A percentile compares a stretch with the other conserved stretches of the same genome.
phyloP scores from a whole-genome alignment of 2,888 invertebrate species.

The Andrena fulva region DNA sequence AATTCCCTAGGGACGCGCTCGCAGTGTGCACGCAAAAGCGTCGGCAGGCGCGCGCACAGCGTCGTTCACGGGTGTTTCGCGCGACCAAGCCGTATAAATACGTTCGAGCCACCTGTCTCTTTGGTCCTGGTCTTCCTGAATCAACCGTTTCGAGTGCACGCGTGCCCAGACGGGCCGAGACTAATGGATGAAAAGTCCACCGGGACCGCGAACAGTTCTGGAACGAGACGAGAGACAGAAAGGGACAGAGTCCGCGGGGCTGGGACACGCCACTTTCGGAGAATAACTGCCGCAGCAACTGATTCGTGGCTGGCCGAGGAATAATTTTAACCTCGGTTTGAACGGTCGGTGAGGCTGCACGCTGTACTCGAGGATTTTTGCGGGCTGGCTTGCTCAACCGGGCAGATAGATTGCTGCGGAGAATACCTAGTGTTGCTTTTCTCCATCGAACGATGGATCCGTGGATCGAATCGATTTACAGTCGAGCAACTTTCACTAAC shows the following conservation, averaged over 20 bases:
- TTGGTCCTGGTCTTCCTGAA: constrained; percentile 76
- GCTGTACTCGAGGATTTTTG: not conserved
- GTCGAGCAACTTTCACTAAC: not conserved
- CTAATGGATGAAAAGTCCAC: constrained; percentile 74
- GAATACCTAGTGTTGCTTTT: not conserved
- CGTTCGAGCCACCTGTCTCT: constrained; percentile 80
- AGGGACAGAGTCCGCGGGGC: not conserved
- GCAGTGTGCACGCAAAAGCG: constrained; percentile 22
- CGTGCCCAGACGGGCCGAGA: constrained; percentile 66
- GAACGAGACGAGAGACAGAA: constrained; percentile 17
- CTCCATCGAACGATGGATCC: not conserved
- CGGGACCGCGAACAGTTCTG: constrained; percentile 57
- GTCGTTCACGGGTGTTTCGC: constrained; percentile 31
- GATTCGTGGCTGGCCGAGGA: constrained; percentile 34
- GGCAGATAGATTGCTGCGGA: not conserved
- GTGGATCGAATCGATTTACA: not conserved
- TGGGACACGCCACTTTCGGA: constrained; percentile 10
- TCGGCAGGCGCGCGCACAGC: constrained; percentile 26
- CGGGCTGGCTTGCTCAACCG: not conserved
- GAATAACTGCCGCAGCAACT: constrained; percentile 36
- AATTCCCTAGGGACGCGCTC: constrained; percentile 69
- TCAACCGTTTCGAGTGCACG: constrained; percentile 58
- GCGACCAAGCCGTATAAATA: constrained; percentile 73
- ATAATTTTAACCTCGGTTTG: constrained; percentile 43
- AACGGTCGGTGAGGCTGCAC: constrained; percentile 10